Evolutionary conservation across 2,888 invertebrate genomes (phyloP).

Genomic region (Gymnocheta viridis): DNA sequence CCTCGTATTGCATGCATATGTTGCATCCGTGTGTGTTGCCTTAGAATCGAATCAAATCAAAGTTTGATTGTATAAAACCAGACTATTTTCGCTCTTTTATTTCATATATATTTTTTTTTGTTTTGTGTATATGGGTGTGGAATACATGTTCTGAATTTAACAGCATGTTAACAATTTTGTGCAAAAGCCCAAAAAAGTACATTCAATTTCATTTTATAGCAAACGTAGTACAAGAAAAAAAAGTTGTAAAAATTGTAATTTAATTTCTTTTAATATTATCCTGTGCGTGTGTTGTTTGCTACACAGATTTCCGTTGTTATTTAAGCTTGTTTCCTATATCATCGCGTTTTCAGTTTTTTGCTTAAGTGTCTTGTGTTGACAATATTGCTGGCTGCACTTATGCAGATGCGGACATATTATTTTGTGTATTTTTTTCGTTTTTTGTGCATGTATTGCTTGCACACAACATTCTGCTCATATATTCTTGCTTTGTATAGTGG

Average conservation of each 20-base stretch:
- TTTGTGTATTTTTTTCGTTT: background rate
- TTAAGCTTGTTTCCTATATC: slow-evolving; percentile 64
- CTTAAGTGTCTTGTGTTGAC: slow-evolving; percentile 28
- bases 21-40: slow-evolving; percentile 40
- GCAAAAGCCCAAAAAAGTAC: slow-evolving; percentile 13
- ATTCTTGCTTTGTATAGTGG: slow-evolving; percentile 61
- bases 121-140: slow-evolving; percentile 19
- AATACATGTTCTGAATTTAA: slow-evolving; percentile 61
- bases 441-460: slow-evolving; percentile 9
- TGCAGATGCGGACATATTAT: slow-evolving; percentile 57
- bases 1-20: slow-evolving; percentile 35
- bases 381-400: slow-evolving; percentile 53
- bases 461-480: slow-evolving; percentile 31
- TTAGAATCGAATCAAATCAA: slow-evolving; percentile 62
- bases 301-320: slow-evolving; percentile 68
- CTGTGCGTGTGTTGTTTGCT: slow-evolving; percentile 48
- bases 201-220: slow-evolving; percentile 47
- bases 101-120: background rate
- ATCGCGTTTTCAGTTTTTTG: slow-evolving; percentile 37
- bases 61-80: slow-evolving; percentile 52
- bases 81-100: slow-evolving; percentile 21
- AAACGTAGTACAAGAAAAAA: background rate
- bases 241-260: slow-evolving; percentile 65
- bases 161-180: slow-evolving; percentile 69
- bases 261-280: slow-evolving; percentile 68